Conservation (phyloP, 1,140 invertebrate species). For the Zelostemma sp. region DNA sequence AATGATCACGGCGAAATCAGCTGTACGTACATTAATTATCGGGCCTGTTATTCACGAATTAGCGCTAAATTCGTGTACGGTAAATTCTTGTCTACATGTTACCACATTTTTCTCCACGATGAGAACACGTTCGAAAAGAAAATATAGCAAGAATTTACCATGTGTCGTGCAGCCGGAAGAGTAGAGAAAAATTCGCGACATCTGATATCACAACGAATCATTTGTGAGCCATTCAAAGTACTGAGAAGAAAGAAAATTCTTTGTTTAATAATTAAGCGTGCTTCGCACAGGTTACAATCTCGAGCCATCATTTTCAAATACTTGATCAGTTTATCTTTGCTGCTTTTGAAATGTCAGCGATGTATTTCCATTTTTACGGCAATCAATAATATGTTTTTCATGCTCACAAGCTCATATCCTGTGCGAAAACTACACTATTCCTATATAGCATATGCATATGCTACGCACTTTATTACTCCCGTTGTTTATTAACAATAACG, state of each 20-base stretch:
- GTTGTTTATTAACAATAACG: constrained; percentile 45
- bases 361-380: constrained; percentile 32
- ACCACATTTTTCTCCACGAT: too few relatives aligned
- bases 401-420: constrained; percentile 49
- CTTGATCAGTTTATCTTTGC: constrained; percentile 14
- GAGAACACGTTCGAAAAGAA: not conserved
- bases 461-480: constrained; percentile 45
- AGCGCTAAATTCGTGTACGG: not conserved
- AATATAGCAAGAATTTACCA: too few relatives aligned
- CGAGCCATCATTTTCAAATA: not conserved
- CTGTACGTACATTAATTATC: too few relatives aligned
- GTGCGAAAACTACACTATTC: constrained; percentile 42
- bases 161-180: too few relatives aligned
- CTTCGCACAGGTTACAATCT: constrained; percentile 5
- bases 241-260: too few relatives aligned
- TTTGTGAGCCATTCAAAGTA: too few relatives aligned
- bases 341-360: constrained; percentile 22
- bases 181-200: too few relatives aligned
- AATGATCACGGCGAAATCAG: not conserved
- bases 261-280: constrained; percentile 3
- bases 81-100: constrained; percentile 4
- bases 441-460: constrained; percentile 50
- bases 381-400: constrained; percentile 39
- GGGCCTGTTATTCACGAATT: not conserved
- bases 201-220: too few relatives aligned